Base-by-base conservation (phyloP, 92 coral and sea anemone species). In the Heteractis magnifica region DNA sequence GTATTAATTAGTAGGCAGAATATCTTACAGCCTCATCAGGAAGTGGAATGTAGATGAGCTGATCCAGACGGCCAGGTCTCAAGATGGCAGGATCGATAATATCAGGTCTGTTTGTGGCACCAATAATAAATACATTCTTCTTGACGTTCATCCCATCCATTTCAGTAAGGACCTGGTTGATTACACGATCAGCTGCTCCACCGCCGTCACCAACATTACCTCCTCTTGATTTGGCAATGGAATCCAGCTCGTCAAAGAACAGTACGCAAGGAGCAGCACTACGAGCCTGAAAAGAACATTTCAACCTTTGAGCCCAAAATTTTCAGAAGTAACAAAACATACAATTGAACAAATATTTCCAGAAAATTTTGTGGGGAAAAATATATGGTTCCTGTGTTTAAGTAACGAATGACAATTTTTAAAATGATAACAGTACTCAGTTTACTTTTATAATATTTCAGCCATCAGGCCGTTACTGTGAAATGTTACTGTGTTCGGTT, bases 101-200 rank as follows among this genome's bases (percentile, higher is more conserved):
- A 84, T 97, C 99, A 55, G 99, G 99, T 94, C 99, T 94, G 92
- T 97, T 97, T 23, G 99, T 97, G 3, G 99, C 99, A 74, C 99
- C 99, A 83, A 97, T 97, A 72, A 97, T 97, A 72, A 97, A 97
- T 49, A 97, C 99, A 88, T 97, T 97, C 77, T 97, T 97, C 91
- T 97, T 97, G 58, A 95, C 99, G 74, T 97, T 97, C 99, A 97
- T 97, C 78, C 99, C 99, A 34, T 97, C 99, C 99, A 97, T 97
- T 78, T 97, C 99, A 73, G 99, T 97, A 34, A 97, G 91, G 52
- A 97, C 94, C 78, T 97, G 99, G 91, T 97, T 97, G 81, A 97
- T 97, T 34, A 97, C 99, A 77, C 99, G 99, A 78, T 97, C 99
- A 56, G 99, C 99, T 15, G 99, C 99, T 12, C 99, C 99, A 51